Evolutionary conservation across 2,113 vertebrate genomes (phyloP), one percentile per base, ranked within the genome.

Genomic region (Gobiocypris rarus): DNA sequence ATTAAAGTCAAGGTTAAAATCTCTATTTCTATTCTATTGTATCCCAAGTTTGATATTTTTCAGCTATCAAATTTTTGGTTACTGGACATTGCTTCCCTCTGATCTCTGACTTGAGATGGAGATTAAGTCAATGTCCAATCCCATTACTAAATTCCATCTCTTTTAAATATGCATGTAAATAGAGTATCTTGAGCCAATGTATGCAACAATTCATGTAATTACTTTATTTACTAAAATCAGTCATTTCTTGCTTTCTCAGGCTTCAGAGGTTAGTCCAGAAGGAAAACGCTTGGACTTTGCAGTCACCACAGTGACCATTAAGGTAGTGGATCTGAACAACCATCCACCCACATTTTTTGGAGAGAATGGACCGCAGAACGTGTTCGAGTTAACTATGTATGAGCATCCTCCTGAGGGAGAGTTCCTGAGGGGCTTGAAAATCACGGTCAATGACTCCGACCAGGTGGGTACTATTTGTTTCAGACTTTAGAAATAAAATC

Each of bases 361-460:
- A 41, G 96, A 97, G 83, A 96, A 90, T 0, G 97, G 97, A 63
- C 95, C 93, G 7, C 96, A 99, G 92, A 96, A 95, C 90, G 94
- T 89, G 43, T 99, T 99, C 91, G 96, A 98, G 88, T 89, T 99
- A 84, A 97, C 95, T 75, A 96, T 98, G 94, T 95, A 96, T 0
- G 98, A 98, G 86, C 96, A 99, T 87, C 98, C 97, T 0, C 95
- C 96, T 0, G 97, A 97, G 69, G 98, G 98, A 4, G 98, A 99
- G 92, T 97, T 98, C 69, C 91, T 99, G 22, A 92, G 95, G 1
- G 97, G 97, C 7, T 45, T 99, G 84, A 97, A 95, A 94, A 98
- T 99, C 87, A 97, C 95, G 0, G 98, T 99, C 90, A 99, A 96
- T 1, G 98, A 99, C 89, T 98, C 97, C 0, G 98, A 99, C 89